phyloP scores from a whole-genome alignment of 2,113 vertebrate genomes.

The Morone saxatilis region DNA sequence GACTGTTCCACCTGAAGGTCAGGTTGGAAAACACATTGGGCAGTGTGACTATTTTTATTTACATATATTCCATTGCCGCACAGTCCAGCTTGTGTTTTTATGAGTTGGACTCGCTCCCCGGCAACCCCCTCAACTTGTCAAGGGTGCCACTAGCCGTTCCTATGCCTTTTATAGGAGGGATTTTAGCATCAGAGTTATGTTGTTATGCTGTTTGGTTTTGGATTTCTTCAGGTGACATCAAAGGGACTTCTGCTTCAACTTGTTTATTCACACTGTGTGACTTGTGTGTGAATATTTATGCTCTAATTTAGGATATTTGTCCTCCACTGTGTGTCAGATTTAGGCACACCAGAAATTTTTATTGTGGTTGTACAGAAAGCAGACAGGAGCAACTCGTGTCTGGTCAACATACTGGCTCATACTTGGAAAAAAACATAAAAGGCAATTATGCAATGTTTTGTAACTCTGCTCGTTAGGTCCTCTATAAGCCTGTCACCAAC shows the following conservation, averaged over 20 bases:
- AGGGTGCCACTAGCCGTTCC: background rate
- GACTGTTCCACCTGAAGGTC: conserved; percentile 68
- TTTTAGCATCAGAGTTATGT: conserved; percentile 27
- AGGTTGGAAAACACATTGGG: conserved; percentile 39
- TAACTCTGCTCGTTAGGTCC: background rate
- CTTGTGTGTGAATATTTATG: conserved; percentile 5
- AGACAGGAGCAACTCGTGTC: background rate
- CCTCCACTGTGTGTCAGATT: background rate
- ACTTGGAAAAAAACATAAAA: background rate
- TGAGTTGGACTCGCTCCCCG: conserved; percentile 13
- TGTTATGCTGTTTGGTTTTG: conserved; percentile 23
- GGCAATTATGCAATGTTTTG: background rate
- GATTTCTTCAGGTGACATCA: conserved; percentile 60
- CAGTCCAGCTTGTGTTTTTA: conserved; percentile 51
- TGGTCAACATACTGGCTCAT: background rate
- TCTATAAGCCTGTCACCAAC: background rate
- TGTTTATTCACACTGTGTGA: conserved; percentile 18
- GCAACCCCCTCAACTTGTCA: background rate
- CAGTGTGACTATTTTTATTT: conserved; percentile 68
- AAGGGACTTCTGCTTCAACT: background rate
- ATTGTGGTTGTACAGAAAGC: background rate
- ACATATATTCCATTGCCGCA: conserved; percentile 68
- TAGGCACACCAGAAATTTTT: background rate
- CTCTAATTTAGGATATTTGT: conserved; percentile 24
- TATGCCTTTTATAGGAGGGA: conserved; percentile 58